Base-by-base conservation (phyloP, 2,113 vertebrate species). In the Mirounga angustirostris region DNA sequence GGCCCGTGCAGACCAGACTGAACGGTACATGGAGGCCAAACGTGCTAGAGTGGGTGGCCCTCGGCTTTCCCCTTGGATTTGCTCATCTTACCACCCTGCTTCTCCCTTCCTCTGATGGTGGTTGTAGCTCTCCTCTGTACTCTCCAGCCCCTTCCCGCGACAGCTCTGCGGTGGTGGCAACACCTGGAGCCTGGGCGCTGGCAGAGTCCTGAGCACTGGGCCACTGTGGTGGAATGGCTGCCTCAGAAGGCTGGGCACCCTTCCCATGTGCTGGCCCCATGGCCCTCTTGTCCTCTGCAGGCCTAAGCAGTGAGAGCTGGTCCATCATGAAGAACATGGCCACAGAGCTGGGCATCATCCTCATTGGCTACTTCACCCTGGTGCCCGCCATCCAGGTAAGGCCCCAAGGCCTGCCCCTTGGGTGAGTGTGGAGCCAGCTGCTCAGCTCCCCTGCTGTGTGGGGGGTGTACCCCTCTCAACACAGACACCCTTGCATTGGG, bases 291-390 rank as follows among this genome's bases (percentile, higher is more conserved):
- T 24, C 65, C 69, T 26, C 63, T 71, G 7, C 98, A 99, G 99
- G 99, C 92, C 98, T 99, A 21, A 99, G 99, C 98, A 99, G 99
- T 0, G 99, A 99, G 98, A 99, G 99, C 99, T 99, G 99, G 99
- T 99, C 99, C n/a, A 99, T 99, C 95, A 99, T 99, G 99, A 99
- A 99, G 99, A 99, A 99, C 98, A 99, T 99, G 99, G 99, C 99
- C 0, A 99, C 99, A 0, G 99, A 99, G 96, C 99, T 99, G 5
- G 99, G 99, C 97, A 99, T 99, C 98, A 99, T 99, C 96, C 98
- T 99, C 82, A 99, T 99, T 0, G 99, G 99, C 12, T 99, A 99
- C 96, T 99, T 99, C 98, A 99, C 99, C 36, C 98, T 99, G 0
- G 99, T 99, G 43, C 99, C 99, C 0, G 99, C 99, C 88, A 99